These are phyloP conservation scores for Nycticryphes semicollaris DNA, from an alignment of 2,113 vertebrate species.

Conservation along the genomic window DNA sequence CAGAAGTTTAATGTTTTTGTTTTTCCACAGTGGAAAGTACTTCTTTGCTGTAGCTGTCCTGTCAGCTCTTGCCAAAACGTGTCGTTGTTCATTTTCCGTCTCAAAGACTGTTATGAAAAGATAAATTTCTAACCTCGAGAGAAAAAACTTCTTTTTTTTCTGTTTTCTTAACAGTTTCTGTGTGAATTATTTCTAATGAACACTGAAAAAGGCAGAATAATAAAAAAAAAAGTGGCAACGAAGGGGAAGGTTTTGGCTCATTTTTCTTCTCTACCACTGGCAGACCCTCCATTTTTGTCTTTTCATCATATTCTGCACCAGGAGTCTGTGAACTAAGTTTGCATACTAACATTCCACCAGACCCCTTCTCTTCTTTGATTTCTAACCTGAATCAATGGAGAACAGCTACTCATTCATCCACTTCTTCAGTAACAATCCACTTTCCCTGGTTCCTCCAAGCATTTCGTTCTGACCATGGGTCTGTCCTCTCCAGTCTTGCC, in stretches of 20 bases:
- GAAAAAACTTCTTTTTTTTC: neutral
- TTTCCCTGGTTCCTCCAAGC: neutral
- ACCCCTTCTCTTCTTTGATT: neutral
- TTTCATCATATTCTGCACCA: neutral
- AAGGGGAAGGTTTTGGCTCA: neutral
- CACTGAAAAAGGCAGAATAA: neutral
- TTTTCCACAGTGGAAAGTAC: slow-evolving; percentile 45
- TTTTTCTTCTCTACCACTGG: neutral
- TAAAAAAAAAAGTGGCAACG: neutral
- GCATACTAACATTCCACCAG: neutral
- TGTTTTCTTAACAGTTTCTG: neutral
- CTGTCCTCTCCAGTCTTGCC: neutral
- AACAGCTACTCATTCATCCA: neutral
- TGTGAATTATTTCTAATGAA: neutral
- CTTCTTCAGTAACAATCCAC: neutral
- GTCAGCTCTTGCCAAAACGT: slow-evolving; percentile 48
- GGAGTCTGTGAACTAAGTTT: neutral
- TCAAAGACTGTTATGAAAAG: slow-evolving; percentile 1
- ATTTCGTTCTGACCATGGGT: neutral
- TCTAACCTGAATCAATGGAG: neutral
- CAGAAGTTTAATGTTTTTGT: slow-evolving; percentile 48
- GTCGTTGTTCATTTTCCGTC: slow-evolving; percentile 12
- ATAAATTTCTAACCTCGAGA: slow-evolving; percentile 14
- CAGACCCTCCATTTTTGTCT: neutral
- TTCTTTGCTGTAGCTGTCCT: slow-evolving; percentile 5